A percentile compares a stretch with the other conserved stretches of the same genome.
These are phyloP conservation scores for Phlogophora meticulosa DNA, from an alignment of 2,888 invertebrate species.

Conservation along the genomic window DNA sequence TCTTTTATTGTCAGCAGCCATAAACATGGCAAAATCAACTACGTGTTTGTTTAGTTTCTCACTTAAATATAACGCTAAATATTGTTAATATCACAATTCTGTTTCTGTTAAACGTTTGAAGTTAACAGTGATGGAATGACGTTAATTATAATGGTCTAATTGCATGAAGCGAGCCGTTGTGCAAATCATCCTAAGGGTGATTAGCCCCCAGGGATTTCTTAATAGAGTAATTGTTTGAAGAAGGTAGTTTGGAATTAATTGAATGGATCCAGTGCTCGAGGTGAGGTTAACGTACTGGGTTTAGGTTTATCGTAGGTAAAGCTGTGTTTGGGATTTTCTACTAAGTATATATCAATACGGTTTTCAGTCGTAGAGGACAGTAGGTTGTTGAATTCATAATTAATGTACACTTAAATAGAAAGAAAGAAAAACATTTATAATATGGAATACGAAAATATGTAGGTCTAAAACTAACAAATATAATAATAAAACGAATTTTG, in stretches of 20 bases:
- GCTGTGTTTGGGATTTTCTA: neutral
- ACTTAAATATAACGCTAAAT: neutral
- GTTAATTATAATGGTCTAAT: conserved; percentile 32
- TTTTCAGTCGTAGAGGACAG: neutral
- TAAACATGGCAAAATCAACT: conserved; percentile 16
- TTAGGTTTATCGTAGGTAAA: neutral
- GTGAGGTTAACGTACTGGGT: neutral
- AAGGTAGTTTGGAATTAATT: conserved; percentile 3
- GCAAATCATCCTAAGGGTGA: neutral
- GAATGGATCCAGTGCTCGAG: neutral
- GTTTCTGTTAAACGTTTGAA: conserved; percentile 11
- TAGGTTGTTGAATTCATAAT: neutral
- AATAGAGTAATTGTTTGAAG: conserved; percentile 20
- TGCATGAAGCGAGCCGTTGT: neutral
- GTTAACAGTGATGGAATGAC: conserved; percentile 3
- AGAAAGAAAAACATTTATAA: no score
- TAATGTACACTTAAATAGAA: neutral
- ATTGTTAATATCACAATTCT: neutral
- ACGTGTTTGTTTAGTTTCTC: neutral
- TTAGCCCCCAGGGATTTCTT: neutral
- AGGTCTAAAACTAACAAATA: no score
- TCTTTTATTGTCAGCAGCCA: conserved; percentile 22
- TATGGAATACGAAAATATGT: no score
- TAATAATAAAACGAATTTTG: no score
- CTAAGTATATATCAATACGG: no score